Conservation (phyloP, 2,113 vertebrate species). For the Channa argus region DNA sequence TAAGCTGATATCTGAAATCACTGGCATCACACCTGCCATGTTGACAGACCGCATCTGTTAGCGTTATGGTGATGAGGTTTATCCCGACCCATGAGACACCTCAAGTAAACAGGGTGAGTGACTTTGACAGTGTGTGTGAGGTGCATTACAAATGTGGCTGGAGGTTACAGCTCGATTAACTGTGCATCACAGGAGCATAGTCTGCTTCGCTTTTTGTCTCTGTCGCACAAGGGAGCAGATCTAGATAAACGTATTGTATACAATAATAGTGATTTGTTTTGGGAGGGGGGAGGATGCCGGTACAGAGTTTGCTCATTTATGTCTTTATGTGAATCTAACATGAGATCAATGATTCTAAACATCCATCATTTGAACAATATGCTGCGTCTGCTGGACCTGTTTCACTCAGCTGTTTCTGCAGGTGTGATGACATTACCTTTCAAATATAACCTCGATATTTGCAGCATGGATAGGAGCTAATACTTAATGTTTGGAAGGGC, state of each 20-base stretch:
- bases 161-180: conserved; percentile 8
- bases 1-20: not conserved
- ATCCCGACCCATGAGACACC: not conserved
- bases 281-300: not conserved
- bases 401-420: not conserved
- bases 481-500: conserved; percentile 35
- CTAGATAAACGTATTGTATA: too few relatives aligned
- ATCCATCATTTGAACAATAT: too few relatives aligned
- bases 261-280: too few relatives aligned
- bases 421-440: conserved; percentile 7
- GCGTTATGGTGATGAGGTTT: conserved; percentile 5
- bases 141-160: conserved; percentile 16
- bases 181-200: not conserved
- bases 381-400: too few relatives aligned
- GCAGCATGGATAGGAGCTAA: not conserved
- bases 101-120: conserved; percentile 31
- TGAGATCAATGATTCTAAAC: too few relatives aligned
- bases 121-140: conserved; percentile 25
- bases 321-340: not conserved
- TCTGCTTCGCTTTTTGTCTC: not conserved
- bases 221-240: not conserved
- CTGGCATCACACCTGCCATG: not conserved
- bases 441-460: conserved; percentile 1
- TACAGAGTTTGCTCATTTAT: not conserved
- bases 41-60: not conserved